A percentile compares a stretch with the other conserved stretches of the same genome.
These are phyloP conservation scores for Chrysemys picta DNA, from an alignment of 2,113 vertebrate genomes.

Conservation along the genomic window DNA sequence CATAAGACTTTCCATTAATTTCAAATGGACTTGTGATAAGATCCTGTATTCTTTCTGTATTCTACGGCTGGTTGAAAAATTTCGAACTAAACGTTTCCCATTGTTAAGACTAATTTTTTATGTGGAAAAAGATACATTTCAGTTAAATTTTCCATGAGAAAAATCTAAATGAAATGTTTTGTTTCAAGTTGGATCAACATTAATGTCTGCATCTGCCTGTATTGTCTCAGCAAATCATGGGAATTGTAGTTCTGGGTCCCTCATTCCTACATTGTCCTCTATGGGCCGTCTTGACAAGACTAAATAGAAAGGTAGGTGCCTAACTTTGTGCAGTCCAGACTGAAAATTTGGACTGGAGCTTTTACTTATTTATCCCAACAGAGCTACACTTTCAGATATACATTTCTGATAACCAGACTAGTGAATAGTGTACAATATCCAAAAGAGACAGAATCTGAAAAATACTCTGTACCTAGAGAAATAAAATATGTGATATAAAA, in stretches of 20 bases:
- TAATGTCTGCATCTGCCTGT: rapidly evolving
- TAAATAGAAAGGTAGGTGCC: neutral
- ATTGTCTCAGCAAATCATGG: neutral
- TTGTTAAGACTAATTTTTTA: neutral
- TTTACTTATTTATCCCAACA: neutral
- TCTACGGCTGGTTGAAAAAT: neutral
- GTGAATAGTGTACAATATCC: rapidly evolving
- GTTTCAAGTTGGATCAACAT: neutral
- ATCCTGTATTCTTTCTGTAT: neutral
- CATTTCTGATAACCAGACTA: neutral
- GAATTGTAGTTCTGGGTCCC: neutral
- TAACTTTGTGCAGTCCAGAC: rapidly evolving
- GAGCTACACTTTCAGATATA: neutral
- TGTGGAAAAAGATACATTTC: neutral
- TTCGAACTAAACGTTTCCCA: neutral
- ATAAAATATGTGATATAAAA: neutral
- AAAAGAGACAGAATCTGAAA: neutral
- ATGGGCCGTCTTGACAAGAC: neutral
- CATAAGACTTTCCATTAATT: too few species aligned
- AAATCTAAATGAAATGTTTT: neutral
- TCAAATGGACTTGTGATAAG: neutral
- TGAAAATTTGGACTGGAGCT: neutral
- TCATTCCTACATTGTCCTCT: neutral
- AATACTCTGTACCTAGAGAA: neutral
- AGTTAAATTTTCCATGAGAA: neutral